Evolutionary conservation across 2,888 invertebrate genomes (phyloP).

Genomic region (Entomobrya proxima): DNA sequence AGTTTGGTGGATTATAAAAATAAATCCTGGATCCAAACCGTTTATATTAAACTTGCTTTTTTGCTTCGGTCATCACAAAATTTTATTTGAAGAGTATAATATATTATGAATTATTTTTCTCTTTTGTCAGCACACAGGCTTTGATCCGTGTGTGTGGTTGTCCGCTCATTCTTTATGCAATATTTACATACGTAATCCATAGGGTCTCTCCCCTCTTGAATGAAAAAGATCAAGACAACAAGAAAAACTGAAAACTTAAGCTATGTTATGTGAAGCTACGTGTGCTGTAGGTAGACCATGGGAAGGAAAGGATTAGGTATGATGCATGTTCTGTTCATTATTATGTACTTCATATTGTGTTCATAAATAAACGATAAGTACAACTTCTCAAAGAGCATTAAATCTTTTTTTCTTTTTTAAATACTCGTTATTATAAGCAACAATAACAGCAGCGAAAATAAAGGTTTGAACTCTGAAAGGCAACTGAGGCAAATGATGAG

Average conservation of each 20-base stretch:
- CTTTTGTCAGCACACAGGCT: conserved; percentile 30
- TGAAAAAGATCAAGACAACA: conserved; percentile 8
- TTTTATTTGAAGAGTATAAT: conserved; percentile 22
- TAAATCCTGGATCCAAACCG: conserved; percentile 45
- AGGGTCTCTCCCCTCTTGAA: conserved; percentile 58
- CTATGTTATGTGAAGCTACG: not conserved
- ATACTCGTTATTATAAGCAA: conserved; percentile 36
- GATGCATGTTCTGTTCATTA: not conserved
- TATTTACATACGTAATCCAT: conserved; percentile 66
- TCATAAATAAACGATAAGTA: conserved; percentile 49
- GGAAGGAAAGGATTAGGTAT: not conserved
- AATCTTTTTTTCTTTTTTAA: conserved; percentile 44
- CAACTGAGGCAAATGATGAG: too few species aligned
- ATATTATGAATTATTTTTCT: conserved; percentile 25
- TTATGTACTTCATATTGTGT: conserved; percentile 22
- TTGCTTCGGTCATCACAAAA: conserved; percentile 50
- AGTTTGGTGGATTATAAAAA: conserved; percentile 56
- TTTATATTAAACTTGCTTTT: conserved; percentile 30
- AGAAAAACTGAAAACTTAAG: not conserved
- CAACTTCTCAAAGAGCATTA: conserved; percentile 50
- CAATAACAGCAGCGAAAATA: conserved; percentile 31
- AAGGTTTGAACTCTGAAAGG: not conserved
- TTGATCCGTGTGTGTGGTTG: conserved; percentile 62
- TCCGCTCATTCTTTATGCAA: conserved; percentile 56
- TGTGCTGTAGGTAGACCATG: not conserved